These are phyloP conservation scores for Drosophila niveifrons DNA, from an alignment of 2,888 invertebrate species.

Conservation along the genomic window DNA sequence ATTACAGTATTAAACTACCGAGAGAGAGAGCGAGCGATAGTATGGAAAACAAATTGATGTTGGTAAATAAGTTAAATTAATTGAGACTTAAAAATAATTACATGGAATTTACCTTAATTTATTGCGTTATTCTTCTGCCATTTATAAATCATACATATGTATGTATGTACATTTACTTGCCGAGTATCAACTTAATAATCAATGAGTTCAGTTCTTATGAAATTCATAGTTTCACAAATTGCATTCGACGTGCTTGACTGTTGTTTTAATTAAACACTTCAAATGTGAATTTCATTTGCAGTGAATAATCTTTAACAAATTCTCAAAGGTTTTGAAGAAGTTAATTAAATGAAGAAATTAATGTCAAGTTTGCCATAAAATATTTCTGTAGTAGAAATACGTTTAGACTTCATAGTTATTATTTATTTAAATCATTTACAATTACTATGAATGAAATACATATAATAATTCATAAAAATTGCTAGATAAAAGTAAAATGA, in stretches of 20 bases:
- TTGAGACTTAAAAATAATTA: conserved; percentile 34
- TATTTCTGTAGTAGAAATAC: no score
- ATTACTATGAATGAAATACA: no score
- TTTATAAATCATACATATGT: not conserved
- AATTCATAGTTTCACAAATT: not conserved
- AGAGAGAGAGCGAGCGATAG: no score
- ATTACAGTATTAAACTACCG: conserved; percentile 39
- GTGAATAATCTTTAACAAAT: not conserved
- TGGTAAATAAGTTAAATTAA: conserved; percentile 34
- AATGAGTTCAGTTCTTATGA: not conserved
- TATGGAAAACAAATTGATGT: conserved; percentile 26
- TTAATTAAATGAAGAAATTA: no score
- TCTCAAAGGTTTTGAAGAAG: no score
- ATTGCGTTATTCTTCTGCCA: not conserved
- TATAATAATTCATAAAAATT: no score
- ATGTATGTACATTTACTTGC: not conserved
- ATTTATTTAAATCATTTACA: no score
- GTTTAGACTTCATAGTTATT: no score
- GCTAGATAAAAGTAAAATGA: no score
- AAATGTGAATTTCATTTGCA: not conserved
- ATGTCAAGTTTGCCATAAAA: no score
- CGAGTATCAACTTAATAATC: not conserved
- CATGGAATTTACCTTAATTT: conserved; percentile 22
- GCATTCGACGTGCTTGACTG: not conserved
- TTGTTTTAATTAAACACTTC: conserved; percentile 3